Evolutionary conservation across 2,888 invertebrate species (phyloP).

Genomic region (Synergus umbraculus): DNA sequence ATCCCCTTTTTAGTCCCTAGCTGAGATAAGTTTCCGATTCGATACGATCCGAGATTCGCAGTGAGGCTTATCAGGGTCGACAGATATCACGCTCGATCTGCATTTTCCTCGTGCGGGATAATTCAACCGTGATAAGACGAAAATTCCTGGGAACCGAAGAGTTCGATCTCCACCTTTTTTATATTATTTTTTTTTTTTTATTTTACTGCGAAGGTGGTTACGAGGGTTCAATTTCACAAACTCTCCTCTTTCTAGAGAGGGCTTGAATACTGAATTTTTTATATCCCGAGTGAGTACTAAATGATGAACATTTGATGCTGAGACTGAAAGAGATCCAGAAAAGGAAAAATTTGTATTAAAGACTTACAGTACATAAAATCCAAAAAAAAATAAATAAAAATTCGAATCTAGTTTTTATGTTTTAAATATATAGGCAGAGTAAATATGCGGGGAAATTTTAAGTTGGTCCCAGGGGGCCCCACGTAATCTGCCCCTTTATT

Average conservation of each 20-base stretch:
- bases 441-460: too few species aligned
- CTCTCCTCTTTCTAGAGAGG: background rate
- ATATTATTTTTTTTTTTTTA: background rate
- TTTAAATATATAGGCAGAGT: too few species aligned
- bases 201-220: background rate
- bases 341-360: background rate
- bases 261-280: conserved; percentile 56
- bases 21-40: conserved; percentile 13
- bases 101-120: background rate
- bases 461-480: too few species aligned
- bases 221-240: background rate
- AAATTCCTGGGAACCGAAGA: background rate
- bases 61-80: conserved; percentile 28
- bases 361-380: background rate
- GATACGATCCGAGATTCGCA: conserved; percentile 22
- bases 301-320: conserved; percentile 45
- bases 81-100: conserved; percentile 26
- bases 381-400: background rate
- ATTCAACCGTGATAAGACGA: conserved; percentile 30
- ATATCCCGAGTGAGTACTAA: conserved; percentile 58
- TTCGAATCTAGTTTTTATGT: too few species aligned
- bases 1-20: conserved; percentile 17
- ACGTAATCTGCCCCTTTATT: too few species aligned
- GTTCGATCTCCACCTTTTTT: background rate
- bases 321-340: background rate